phyloP scores from a whole-genome alignment of 2,113 vertebrate species.

The Zeus faber region DNA sequence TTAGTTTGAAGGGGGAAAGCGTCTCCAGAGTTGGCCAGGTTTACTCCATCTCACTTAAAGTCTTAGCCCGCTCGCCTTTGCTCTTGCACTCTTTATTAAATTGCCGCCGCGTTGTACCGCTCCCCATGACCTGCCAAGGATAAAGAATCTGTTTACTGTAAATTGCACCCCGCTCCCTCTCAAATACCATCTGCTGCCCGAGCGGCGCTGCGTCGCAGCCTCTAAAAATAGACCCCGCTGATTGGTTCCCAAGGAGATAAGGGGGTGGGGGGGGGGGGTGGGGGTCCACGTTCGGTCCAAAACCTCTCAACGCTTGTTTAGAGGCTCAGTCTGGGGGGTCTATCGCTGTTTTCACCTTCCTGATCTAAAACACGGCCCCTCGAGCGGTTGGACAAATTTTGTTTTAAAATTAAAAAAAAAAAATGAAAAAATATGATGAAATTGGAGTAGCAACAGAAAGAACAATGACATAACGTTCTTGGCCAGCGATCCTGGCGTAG shows the following conservation, averaged over 20 bases:
- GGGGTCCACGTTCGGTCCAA: constrained; percentile 47
- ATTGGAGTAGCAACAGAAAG: background rate
- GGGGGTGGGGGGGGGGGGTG: background rate
- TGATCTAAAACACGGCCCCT: background rate
- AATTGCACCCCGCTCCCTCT: constrained; percentile 80
- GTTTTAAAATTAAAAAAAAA: too few species aligned
- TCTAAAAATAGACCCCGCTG: constrained; percentile 77
- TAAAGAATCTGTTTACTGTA: constrained; percentile 97
- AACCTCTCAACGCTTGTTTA: constrained; percentile 30
- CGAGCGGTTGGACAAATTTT: constrained; percentile 20
- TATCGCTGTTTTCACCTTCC: constrained; percentile 33
- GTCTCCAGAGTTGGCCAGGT: constrained; percentile 35
- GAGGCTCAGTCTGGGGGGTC: constrained; percentile 29
- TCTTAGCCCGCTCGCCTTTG: constrained; percentile 56
- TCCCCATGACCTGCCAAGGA: constrained; percentile 88
- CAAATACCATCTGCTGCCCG: constrained; percentile 85
- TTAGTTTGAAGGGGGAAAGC: background rate
- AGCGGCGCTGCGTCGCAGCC: constrained; percentile 54
- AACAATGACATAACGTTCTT: background rate
- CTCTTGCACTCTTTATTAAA: constrained; percentile 70
- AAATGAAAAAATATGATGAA: background rate
- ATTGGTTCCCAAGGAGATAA: constrained; percentile 60
- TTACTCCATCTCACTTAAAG: constrained; percentile 39
- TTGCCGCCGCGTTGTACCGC: constrained; percentile 57
- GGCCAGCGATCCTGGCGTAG: too few species aligned